Conservation (phyloP, 2,113 vertebrate species). For the Python bivittatus region DNA sequence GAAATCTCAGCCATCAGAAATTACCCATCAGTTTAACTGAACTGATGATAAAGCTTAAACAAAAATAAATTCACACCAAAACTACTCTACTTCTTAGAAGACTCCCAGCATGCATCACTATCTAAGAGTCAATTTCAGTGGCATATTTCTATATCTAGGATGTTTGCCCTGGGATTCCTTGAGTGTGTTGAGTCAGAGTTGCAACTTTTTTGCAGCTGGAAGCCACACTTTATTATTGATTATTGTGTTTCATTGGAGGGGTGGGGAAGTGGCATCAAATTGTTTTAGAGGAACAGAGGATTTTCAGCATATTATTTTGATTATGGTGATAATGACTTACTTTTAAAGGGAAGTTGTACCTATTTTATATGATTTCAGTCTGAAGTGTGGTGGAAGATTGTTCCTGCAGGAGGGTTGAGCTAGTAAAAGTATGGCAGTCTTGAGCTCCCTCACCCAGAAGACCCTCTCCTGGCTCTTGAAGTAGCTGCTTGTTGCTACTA, state of each 20-base stretch:
- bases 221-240: neutral
- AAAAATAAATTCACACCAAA: neutral
- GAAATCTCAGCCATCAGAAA: neutral
- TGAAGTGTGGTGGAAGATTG: neutral
- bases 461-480: neutral
- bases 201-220: neutral
- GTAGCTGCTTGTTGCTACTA: neutral
- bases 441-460: neutral
- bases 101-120: neutral
- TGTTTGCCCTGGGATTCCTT: neutral
- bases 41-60: neutral
- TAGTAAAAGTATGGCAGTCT: neutral
- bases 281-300: neutral
- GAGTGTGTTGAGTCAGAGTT: neutral
- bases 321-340: neutral
- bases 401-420: neutral
- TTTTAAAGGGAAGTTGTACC: neutral
- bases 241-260: neutral
- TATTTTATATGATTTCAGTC: neutral
- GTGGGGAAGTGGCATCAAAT: neutral
- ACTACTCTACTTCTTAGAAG: constrained; percentile 18
- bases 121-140: neutral
- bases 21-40: constrained; percentile 21
- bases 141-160: neutral
- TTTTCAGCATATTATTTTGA: neutral